Evolutionary conservation across 2,113 vertebrate species (phyloP).

Genomic region (Poeciliopsis turrubarensis): DNA sequence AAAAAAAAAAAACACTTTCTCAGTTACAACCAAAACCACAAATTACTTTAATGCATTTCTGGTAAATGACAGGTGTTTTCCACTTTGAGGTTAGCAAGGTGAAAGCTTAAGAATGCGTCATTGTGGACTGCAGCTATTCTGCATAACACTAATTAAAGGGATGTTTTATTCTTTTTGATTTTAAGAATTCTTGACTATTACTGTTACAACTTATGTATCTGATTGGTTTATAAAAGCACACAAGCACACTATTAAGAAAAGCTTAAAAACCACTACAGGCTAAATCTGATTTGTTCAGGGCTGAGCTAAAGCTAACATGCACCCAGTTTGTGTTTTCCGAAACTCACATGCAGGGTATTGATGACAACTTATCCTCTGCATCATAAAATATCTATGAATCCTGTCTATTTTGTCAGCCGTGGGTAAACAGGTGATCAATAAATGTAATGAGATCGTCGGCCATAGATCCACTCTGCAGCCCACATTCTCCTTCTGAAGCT

Average conservation of each 20-base stretch:
- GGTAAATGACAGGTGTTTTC: neutral
- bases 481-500: slow-evolving; percentile 47
- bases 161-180: neutral
- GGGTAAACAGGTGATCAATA: slow-evolving; percentile 78
- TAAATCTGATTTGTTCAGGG: too few relatives aligned
- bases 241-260: neutral
- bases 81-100: neutral
- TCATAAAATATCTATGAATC: slow-evolving; percentile 77
- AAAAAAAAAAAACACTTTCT: neutral
- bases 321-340: slow-evolving; percentile 5
- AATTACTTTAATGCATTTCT: neutral
- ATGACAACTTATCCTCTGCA: slow-evolving; percentile 68
- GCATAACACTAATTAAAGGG: neutral
- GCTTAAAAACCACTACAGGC: neutral
- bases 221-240: neutral
- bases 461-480: slow-evolving; percentile 66
- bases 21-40: neutral
- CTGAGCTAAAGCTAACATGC: neutral
- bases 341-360: slow-evolving; percentile 56
- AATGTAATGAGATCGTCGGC: slow-evolving; percentile 69
- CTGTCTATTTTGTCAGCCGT: slow-evolving; percentile 79
- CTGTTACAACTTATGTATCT: neutral
- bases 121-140: neutral
- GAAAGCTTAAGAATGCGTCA: neutral
- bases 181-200: neutral